These are phyloP conservation scores for Cheilinus undulatus DNA, from an alignment of 2,113 vertebrate genomes.

Conservation along the genomic window DNA sequence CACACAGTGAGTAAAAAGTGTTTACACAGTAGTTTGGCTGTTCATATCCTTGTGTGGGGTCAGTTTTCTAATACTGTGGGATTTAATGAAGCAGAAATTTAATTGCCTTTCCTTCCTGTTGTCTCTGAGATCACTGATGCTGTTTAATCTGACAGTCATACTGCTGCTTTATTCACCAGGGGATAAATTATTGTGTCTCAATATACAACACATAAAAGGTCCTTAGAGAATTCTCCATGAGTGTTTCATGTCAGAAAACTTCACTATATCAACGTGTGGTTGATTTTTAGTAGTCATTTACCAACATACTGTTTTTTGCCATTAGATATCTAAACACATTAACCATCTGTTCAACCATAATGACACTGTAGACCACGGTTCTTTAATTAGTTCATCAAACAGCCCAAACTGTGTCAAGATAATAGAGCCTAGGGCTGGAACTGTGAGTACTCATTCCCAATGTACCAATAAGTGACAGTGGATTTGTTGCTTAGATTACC, in stretches of 20 bases:
- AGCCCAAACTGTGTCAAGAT: no score
- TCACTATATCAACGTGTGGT: not conserved
- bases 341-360: no score
- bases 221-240: not conserved
- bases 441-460: no score
- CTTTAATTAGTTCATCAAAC: no score
- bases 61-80: not conserved
- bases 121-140: not conserved
- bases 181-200: not conserved
- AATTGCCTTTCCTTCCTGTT: conserved; percentile 27
- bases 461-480: no score
- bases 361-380: no score
- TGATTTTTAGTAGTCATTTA: no score
- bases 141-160: conserved; percentile 11
- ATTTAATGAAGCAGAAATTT: conserved; percentile 19
- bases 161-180: conserved; percentile 8
- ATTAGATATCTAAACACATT: not conserved
- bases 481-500: no score
- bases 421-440: no score
- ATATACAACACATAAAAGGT: not conserved
- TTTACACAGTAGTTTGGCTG: not conserved
- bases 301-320: no score
- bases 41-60: conserved; percentile 2
- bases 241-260: not conserved
- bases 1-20: not conserved